These are phyloP conservation scores for Phoenicopterus ruber DNA, from an alignment of 2,113 vertebrate species.

Conservation along the genomic window DNA sequence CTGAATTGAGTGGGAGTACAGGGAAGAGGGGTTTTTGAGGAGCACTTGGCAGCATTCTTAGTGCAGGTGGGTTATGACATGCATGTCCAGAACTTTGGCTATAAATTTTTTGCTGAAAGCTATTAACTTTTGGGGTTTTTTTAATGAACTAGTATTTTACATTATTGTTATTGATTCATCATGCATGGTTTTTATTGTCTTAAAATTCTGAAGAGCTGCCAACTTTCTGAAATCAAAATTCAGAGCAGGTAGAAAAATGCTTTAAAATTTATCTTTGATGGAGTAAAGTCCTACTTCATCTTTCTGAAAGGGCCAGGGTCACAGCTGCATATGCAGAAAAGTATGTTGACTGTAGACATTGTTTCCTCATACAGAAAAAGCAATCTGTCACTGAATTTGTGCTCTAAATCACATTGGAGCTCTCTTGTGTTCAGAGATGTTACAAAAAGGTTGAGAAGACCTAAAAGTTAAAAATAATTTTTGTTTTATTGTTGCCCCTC, in stretches of 20 bases:
- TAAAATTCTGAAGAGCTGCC: not conserved
- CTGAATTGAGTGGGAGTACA: not conserved
- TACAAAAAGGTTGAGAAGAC: constrained; percentile 35
- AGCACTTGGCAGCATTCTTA: not conserved
- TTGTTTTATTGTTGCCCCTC: constrained; percentile 5
- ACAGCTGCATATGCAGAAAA: constrained; percentile 26
- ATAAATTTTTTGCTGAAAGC: not conserved
- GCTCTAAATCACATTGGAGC: constrained; percentile 39
- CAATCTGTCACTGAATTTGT: constrained; percentile 16
- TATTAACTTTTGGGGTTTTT: not conserved
- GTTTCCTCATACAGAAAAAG: constrained; percentile 39
- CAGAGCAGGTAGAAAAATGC: constrained; percentile 52
- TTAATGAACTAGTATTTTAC: not conserved
- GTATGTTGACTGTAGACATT: constrained; percentile 4
- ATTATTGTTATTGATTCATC: not conserved
- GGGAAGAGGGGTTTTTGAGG: not conserved
- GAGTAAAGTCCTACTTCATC: not conserved
- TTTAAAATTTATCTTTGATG: constrained; percentile 52
- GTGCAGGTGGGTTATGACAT: not conserved
- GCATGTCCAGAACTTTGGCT: not conserved
- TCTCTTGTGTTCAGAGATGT: not conserved
- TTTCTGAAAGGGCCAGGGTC: constrained; percentile 39
- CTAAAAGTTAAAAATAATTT: constrained; percentile 23
- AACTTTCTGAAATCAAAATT: constrained; percentile 53
- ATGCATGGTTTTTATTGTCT: not conserved